Evolutionary conservation across 2,797 vertebrate genomes (phyloP).

Genomic region (Vipera latastei): DNA sequence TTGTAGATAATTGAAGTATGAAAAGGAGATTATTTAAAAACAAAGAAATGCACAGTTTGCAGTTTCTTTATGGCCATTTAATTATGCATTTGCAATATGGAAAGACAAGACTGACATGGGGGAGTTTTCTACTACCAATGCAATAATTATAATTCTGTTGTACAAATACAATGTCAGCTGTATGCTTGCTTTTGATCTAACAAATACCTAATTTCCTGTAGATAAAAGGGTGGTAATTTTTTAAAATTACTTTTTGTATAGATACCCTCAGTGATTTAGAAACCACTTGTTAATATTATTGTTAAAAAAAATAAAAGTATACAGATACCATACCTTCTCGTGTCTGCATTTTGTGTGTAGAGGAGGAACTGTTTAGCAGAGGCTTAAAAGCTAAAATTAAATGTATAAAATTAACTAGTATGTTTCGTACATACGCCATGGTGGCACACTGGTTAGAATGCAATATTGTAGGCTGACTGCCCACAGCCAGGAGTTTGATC

Average conservation of each 20-base stretch:
- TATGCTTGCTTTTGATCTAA: constrained; percentile 65
- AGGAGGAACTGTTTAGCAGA: background rate
- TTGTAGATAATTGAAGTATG: constrained; percentile 44
- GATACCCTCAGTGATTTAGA: constrained; percentile 55
- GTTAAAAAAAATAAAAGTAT: constrained; percentile 63
- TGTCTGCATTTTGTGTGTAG: background rate
- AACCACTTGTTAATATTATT: constrained; percentile 50
- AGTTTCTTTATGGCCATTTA: constrained; percentile 54
- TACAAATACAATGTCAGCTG: constrained; percentile 58
- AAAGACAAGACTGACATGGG: constrained; percentile 40
- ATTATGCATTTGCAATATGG: constrained; percentile 26
- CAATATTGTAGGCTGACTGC: background rate
- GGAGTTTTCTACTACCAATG: constrained; percentile 51
- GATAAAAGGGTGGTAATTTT: constrained; percentile 59
- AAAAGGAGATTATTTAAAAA: constrained; percentile 58
- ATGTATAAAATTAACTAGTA: background rate
- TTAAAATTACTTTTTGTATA: constrained; percentile 61
- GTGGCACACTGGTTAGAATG: background rate
- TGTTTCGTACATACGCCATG: background rate
- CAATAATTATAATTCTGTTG: constrained; percentile 61
- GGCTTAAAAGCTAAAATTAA: background rate
- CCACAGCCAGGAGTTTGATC: too few species aligned
- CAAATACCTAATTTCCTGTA: constrained; percentile 61
- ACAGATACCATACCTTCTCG: constrained; percentile 14
- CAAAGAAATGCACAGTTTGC: background rate